Percentiles rank a stretch among this genome's conserved stretches.
Conservation (phyloP, 2,113 vertebrate genomes). For the Pungitius pungitius region DNA sequence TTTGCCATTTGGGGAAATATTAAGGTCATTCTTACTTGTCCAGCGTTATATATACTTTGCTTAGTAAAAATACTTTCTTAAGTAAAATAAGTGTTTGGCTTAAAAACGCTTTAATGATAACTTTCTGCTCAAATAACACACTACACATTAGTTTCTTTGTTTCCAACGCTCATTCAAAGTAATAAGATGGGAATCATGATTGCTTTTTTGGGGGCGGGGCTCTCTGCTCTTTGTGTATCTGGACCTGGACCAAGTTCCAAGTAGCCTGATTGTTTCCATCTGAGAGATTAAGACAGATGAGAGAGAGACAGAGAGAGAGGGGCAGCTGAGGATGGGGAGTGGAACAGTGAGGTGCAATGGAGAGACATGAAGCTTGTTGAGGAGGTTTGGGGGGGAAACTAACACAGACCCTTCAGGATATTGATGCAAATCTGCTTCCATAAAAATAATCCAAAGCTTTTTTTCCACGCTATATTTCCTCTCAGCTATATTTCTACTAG, state of each 20-base stretch:
- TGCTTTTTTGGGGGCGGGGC: neutral
- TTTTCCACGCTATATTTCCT: conserved; percentile 1
- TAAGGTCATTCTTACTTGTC: too few relatives aligned
- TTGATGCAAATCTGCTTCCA: neutral
- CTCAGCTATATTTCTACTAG: neutral
- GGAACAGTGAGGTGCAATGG: conserved; percentile 28
- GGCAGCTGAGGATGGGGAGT: neutral
- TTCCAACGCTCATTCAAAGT: neutral
- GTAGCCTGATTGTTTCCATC: conserved; percentile 67
- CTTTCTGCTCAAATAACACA: neutral
- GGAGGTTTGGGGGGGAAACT: neutral
- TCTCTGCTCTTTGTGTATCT: neutral
- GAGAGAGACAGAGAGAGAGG: neutral
- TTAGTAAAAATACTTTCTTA: too few relatives aligned
- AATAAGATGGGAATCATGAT: conserved; percentile 1
- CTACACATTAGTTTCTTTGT: neutral
- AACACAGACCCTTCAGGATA: conserved; percentile 2
- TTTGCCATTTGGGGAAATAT: too few relatives aligned
- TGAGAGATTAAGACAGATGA: conserved; percentile 37
- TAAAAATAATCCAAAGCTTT: conserved; percentile 18
- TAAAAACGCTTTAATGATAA: neutral
- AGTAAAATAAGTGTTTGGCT: neutral
- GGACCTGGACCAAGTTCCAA: conserved; percentile 16
- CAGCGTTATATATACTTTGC: too few relatives aligned
- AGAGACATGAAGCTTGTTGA: neutral